Conservation (phyloP, 2,797 vertebrate species). For the Cyclura pinguis region DNA sequence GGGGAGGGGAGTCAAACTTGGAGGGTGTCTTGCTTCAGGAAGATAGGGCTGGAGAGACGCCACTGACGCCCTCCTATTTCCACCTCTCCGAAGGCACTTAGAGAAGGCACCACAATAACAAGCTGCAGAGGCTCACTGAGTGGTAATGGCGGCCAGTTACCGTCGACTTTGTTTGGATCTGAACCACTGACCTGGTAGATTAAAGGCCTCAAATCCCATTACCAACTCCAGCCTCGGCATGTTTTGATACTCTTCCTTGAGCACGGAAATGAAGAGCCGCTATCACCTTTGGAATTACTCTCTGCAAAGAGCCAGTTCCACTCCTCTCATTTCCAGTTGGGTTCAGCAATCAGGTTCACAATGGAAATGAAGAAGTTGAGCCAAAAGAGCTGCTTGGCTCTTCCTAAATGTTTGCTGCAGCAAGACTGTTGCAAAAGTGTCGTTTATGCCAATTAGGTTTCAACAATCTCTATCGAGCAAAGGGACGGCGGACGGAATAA, state of each 20-base stretch:
- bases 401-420: slow-evolving; percentile 8
- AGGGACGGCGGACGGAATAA: slow-evolving; percentile 34
- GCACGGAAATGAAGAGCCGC: background rate
- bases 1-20: background rate
- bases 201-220: slow-evolving; percentile 43
- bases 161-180: slow-evolving; percentile 39
- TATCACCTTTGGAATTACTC: slow-evolving; percentile 38
- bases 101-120: slow-evolving; percentile 5
- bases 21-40: background rate
- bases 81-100: background rate
- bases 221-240: slow-evolving; percentile 7
- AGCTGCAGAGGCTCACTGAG: background rate
- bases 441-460: slow-evolving; percentile 65
- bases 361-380: slow-evolving; percentile 19
- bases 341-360: slow-evolving; percentile 33
- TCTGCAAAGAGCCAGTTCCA: slow-evolving; percentile 20
- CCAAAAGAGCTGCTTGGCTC: slow-evolving; percentile 30
- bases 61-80: background rate
- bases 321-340: slow-evolving; percentile 38
- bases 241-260: slow-evolving; percentile 24
- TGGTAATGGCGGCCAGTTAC: slow-evolving; percentile 23
- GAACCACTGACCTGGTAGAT: slow-evolving; percentile 48
- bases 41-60: background rate
- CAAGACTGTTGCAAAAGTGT: slow-evolving; percentile 33
- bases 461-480: slow-evolving; percentile 51